Evolutionary conservation across 2,888 invertebrate genomes (phyloP).

Genomic region (Phasia obesa): DNA sequence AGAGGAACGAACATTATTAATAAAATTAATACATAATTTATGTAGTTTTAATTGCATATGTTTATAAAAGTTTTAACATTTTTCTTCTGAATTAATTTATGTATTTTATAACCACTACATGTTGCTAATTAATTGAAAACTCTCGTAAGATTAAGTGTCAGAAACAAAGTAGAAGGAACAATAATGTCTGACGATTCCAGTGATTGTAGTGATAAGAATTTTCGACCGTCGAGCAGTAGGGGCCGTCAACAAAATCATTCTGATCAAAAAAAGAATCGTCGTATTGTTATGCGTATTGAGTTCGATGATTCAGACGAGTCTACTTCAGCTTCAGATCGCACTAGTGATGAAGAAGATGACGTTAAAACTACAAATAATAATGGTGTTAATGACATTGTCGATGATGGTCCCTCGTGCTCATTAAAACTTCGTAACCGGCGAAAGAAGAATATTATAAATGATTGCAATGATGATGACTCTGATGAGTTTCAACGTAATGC

Average conservation of each 20-base stretch:
- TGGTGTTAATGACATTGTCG: conserved; percentile 68
- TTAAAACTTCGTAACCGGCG: conserved; percentile 45
- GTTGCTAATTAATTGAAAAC: conserved; percentile 48
- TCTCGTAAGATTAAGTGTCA: conserved; percentile 28
- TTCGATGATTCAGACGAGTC: conserved; percentile 79
- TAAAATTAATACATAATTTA: conserved; percentile 49
- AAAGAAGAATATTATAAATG: conserved; percentile 46
- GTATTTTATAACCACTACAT: conserved; percentile 44
- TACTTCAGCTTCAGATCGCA: conserved; percentile 69
- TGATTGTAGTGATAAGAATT: conserved; percentile 75
- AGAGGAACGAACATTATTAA: conserved; percentile 46
- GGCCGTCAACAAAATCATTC: conserved; percentile 63
- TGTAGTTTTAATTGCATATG: conserved; percentile 62
- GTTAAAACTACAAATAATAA: conserved; percentile 35
- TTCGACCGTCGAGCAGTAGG: conserved; percentile 73
- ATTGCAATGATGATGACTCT: conserved; percentile 57
- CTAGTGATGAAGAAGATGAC: conserved; percentile 67
- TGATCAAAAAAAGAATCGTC: conserved; percentile 76
- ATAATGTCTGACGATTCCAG: conserved; percentile 76
- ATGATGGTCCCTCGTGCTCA: conserved; percentile 75
- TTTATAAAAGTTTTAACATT: conserved; percentile 24
- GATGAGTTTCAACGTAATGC: conserved; percentile 72
- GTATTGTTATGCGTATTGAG: conserved; percentile 82
- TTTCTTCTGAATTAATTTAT: conserved; percentile 36
- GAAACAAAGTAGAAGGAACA: conserved; percentile 33